A percentile compares a stretch with the other conserved stretches of the same genome.
Evolutionary conservation across 2,113 vertebrate genomes (phyloP).

Genomic region (Carassius carassius): DNA sequence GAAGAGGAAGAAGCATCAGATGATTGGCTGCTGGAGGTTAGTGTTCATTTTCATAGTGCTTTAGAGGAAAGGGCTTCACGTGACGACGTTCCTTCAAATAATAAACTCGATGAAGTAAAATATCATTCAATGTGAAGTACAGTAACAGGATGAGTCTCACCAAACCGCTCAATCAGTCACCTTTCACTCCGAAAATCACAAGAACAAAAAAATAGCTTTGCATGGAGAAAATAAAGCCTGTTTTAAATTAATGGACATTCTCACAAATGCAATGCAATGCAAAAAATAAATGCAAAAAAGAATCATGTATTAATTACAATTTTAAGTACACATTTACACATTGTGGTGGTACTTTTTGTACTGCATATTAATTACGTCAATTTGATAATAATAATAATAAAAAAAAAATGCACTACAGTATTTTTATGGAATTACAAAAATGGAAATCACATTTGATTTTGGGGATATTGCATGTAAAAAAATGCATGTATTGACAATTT

Average conservation of each 20-base stretch:
- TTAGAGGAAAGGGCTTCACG: constrained; percentile 5
- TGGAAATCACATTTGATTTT: background rate
- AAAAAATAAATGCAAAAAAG: background rate
- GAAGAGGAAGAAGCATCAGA: constrained; percentile 8
- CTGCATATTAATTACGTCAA: background rate
- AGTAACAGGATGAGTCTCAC: constrained; percentile 35
- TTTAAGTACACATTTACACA: background rate
- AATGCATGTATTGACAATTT: background rate
- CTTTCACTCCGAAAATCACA: background rate
- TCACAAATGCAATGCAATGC: background rate
- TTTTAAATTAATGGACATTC: background rate
- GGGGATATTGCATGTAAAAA: background rate
- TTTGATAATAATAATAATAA: background rate
- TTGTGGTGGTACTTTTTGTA: background rate
- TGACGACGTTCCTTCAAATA: background rate
- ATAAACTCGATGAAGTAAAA: background rate
- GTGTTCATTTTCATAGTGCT: constrained; percentile 44
- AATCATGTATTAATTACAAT: background rate
- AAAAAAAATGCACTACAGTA: background rate
- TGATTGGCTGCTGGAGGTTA: constrained; percentile 29
- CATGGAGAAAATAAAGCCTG: background rate
- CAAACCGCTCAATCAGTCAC: background rate
- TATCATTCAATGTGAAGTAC: constrained; percentile 27
- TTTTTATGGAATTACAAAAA: background rate
- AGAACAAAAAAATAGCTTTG: background rate